phyloP scores from a whole-genome alignment of 2,113 vertebrate genomes.

The Psephotus haematonotus region DNA sequence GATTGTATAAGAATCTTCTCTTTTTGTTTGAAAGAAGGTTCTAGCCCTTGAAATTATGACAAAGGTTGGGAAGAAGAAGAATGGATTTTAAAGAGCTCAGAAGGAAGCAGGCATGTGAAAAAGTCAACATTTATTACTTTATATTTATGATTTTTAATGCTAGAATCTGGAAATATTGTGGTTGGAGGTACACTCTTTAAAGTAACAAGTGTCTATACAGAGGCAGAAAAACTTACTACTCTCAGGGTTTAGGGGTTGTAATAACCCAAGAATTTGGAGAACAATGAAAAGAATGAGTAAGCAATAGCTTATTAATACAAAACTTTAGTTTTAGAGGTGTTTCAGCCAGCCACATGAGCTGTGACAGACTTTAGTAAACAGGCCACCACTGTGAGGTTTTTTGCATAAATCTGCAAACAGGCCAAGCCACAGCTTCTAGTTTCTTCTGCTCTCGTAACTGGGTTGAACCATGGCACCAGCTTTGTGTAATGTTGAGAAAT shows the following conservation, averaged over 20 bases:
- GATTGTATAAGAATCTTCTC: background rate
- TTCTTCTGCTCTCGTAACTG: background rate
- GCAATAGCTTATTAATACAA: background rate
- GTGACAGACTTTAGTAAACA: background rate
- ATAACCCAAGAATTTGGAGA: background rate
- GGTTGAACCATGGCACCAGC: background rate
- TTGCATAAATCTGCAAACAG: background rate
- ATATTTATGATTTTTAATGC: background rate
- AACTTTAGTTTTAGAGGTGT: background rate
- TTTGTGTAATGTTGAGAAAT: background rate
- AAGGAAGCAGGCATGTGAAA: background rate
- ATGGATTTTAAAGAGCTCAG: background rate
- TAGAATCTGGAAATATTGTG: background rate
- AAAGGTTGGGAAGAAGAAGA: background rate
- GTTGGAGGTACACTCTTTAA: background rate
- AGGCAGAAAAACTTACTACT: background rate
- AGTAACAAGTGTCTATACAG: background rate
- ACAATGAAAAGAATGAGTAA: background rate
- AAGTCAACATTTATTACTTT: background rate
- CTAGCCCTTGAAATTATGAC: background rate
- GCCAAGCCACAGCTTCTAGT: background rate
- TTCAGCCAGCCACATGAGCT: background rate
- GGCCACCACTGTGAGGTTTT: background rate
- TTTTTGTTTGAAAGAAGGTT: background rate
- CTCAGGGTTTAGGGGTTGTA: background rate